phyloP scores from a whole-genome alignment of 2,888 invertebrate species.

The Schrankia costaestrigalis region DNA sequence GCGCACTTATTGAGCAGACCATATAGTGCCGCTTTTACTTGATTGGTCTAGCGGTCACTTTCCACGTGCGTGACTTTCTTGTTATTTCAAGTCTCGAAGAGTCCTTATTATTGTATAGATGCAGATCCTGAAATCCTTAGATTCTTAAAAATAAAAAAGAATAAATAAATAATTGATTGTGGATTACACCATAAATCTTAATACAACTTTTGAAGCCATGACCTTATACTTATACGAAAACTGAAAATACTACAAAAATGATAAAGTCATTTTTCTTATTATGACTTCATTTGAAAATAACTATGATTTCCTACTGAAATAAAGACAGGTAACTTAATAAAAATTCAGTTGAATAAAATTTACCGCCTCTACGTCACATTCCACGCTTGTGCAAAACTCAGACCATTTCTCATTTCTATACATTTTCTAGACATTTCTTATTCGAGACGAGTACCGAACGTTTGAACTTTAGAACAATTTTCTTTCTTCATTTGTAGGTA shows the following conservation, averaged over 20 bases:
- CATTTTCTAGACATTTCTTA: conserved; percentile 27
- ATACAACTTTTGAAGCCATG: no score
- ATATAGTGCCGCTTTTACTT: not conserved
- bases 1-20: no score
- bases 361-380: conserved; percentile 15
- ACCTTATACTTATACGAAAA: no score
- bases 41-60: not conserved
- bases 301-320: conserved; percentile 3
- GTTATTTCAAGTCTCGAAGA: no score
- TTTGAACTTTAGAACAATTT: conserved; percentile 28
- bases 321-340: conserved; percentile 15
- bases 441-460: conserved; percentile 16
- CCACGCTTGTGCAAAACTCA: conserved; percentile 15
- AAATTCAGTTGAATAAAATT: conserved; percentile 22
- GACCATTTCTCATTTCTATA: conserved; percentile 29
- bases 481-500: conserved; percentile 28
- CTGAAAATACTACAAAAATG: no score
- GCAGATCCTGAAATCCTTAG: no score
- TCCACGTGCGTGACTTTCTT: not conserved
- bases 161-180: not conserved
- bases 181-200: not conserved
- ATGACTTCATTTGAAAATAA: no score
- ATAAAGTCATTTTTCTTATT: no score
- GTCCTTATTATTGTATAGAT: no score
- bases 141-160: no score